phyloP scores from a whole-genome alignment of 2,113 vertebrate species.

The Ondatra zibethicus region DNA sequence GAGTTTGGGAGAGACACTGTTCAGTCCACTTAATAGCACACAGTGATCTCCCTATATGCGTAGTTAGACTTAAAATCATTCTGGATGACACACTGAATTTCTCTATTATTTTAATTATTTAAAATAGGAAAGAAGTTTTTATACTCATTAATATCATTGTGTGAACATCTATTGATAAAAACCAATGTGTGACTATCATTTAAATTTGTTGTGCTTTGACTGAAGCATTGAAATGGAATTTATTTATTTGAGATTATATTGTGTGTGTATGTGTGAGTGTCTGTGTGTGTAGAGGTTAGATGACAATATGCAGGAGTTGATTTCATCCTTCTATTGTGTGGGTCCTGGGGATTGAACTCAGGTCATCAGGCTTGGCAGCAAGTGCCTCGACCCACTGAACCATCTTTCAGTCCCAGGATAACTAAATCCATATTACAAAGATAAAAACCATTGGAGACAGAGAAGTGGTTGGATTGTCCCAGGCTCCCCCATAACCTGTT shows the following conservation, averaged over 20 bases:
- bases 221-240: neutral
- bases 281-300: neutral
- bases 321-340: neutral
- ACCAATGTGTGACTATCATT: neutral
- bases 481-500: neutral
- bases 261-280: neutral
- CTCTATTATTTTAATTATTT: conserved; percentile 14
- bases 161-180: neutral
- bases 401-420: neutral
- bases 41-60: neutral
- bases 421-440: neutral
- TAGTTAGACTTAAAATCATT: neutral
- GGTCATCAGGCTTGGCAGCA: neutral
- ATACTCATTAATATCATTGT: neutral
- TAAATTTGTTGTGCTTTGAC: neutral
- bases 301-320: neutral
- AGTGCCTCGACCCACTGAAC: neutral
- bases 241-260: neutral
- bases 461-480: neutral
- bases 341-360: neutral
- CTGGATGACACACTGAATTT: neutral
- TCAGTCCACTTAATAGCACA: neutral
- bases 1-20: neutral
- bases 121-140: neutral
- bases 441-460: neutral